A percentile compares a stretch with the other conserved stretches of the same genome.
Evolutionary conservation across 2,797 vertebrate species (phyloP).

Genomic region (Triplophysa bombifrons): DNA sequence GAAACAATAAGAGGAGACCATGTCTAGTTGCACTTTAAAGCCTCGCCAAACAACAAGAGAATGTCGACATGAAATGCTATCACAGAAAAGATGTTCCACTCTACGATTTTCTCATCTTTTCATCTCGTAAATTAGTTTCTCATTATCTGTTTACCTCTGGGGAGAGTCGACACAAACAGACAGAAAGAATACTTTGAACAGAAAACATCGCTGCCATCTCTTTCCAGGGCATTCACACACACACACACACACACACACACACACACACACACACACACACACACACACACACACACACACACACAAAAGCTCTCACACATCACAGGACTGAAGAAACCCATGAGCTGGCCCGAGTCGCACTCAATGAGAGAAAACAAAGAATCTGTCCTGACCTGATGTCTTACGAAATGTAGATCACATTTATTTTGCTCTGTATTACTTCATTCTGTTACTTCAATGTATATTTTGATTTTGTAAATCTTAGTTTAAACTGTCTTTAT

Average conservation of each 20-base stretch:
- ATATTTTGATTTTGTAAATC: too few species aligned
- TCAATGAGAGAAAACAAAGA: too few species aligned
- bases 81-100: not conserved
- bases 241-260: not conserved
- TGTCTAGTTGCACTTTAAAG: not conserved
- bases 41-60: not conserved
- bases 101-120: not conserved
- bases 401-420: too few species aligned
- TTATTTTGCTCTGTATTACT: too few species aligned
- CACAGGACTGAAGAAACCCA: not conserved
- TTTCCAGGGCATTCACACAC: not conserved
- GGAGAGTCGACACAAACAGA: not conserved
- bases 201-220: not conserved
- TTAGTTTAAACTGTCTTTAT: too few species aligned
- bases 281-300: not conserved
- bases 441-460: too few species aligned
- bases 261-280: not conserved
- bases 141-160: slow-evolving; percentile 13
- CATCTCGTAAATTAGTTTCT: slow-evolving; percentile 16
- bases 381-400: too few species aligned
- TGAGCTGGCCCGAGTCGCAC: not conserved
- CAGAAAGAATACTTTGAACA: not conserved
- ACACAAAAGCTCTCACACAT: not conserved
- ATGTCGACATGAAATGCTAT: not conserved
- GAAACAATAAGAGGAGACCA: not conserved